Percentiles rank a stretch among this genome's conserved stretches.
These are phyloP conservation scores for Lipophrys pholis DNA, from an alignment of 2,113 vertebrate species.

Conservation along the genomic window DNA sequence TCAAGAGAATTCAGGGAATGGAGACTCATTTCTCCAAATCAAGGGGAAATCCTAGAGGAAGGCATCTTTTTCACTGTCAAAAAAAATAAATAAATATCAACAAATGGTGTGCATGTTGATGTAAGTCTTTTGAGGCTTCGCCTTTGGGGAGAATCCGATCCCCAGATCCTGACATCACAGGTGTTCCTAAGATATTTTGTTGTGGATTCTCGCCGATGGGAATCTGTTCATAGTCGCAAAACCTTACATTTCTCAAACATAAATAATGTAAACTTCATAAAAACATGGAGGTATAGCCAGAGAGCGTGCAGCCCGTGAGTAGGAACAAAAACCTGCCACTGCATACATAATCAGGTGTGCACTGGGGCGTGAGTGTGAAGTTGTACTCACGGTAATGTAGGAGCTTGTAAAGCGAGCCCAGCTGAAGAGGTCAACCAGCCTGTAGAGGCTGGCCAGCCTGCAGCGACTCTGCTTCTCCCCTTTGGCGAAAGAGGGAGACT, in stretches of 20 bases:
- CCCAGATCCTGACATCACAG: constrained; percentile 37
- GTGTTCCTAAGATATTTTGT: constrained; percentile 45
- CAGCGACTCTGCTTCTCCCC: constrained; percentile 93
- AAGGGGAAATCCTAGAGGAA: constrained; percentile 36
- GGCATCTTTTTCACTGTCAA: constrained; percentile 1
- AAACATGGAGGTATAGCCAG: constrained; percentile 33
- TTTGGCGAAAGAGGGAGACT: constrained; percentile 88
- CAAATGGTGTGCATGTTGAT: constrained; percentile 22
- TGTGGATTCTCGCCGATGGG: constrained; percentile 24
- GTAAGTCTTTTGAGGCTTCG: constrained; percentile 27
- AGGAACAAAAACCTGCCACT: constrained; percentile 34
- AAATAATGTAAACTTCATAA: constrained; percentile 48
- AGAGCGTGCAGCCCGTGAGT: constrained; percentile 13
- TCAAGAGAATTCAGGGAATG: background rate
- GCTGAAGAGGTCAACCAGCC: constrained; percentile 91
- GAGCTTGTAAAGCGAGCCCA: constrained; percentile 92
- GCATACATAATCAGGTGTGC: constrained; percentile 58
- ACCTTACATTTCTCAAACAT: constrained; percentile 26
- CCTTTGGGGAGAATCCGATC: constrained; percentile 38
- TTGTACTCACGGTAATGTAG: constrained; percentile 91
- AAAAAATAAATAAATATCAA: constrained; percentile 18
- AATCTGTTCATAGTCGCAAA: constrained; percentile 38
- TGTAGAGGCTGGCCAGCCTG: constrained; percentile 92
- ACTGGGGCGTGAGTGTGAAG: constrained; percentile 35
- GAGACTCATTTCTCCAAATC: constrained; percentile 26